Evolutionary conservation across 2,113 vertebrate species (phyloP).

Genomic region (Hystrix brachyura): DNA sequence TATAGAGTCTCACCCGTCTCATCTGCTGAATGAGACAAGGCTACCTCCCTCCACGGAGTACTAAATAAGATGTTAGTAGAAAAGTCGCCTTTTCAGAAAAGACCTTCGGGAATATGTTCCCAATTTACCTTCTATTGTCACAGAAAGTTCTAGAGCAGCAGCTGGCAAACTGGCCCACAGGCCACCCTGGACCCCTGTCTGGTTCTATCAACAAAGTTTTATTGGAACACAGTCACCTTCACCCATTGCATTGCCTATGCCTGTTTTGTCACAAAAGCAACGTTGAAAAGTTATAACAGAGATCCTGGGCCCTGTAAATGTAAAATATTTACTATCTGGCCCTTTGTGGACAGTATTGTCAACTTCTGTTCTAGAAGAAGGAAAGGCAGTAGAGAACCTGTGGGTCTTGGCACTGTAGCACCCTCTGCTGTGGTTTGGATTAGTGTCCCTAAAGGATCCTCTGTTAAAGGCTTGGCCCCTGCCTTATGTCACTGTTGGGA

Average conservation of each 20-base stretch:
- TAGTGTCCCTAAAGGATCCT: background rate
- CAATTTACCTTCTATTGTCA: background rate
- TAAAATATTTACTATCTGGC: background rate
- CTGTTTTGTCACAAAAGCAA: background rate
- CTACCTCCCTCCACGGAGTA: background rate
- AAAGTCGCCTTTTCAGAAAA: background rate
- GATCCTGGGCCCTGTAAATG: background rate
- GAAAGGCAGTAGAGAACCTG: accelerated
- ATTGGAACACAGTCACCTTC: background rate
- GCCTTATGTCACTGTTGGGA: background rate
- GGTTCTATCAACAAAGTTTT: slow-evolving; percentile 29
- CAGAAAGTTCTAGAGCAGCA: background rate
- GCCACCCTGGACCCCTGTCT: background rate
- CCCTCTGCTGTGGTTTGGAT: background rate
- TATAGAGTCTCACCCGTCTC: background rate
- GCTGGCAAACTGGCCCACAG: background rate
- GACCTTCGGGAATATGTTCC: background rate
- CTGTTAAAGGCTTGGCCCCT: background rate
- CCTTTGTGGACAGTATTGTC: background rate
- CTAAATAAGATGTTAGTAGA: background rate
- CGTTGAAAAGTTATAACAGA: background rate
- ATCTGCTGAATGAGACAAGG: background rate
- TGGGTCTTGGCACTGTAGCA: accelerated
- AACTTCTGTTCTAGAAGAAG: background rate
- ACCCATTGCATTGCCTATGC: background rate